These are phyloP conservation scores for Xyrauchen texanus DNA, from an alignment of 2,113 vertebrate species.

Conservation along the genomic window DNA sequence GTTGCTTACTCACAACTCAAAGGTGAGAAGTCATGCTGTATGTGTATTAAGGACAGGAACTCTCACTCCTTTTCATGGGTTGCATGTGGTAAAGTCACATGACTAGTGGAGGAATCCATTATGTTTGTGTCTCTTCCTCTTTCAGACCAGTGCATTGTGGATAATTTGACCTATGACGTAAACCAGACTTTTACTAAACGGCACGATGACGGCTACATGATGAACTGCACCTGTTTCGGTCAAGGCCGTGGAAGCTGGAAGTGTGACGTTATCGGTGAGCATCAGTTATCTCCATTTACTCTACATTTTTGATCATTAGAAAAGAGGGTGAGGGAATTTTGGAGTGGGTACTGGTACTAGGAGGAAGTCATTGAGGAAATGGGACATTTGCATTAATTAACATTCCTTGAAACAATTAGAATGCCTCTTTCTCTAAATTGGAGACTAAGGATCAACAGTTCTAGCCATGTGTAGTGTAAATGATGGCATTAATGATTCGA, in stretches of 20 bases:
- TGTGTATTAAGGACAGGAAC: neutral
- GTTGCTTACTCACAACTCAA: slow-evolving; percentile 76
- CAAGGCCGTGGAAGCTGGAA: slow-evolving; percentile 95
- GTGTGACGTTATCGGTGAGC: slow-evolving; percentile 91
- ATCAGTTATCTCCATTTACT: neutral
- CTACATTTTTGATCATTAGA: neutral
- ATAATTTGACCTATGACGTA: slow-evolving; percentile 88
- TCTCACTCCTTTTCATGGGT: neutral
- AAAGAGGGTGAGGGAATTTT: neutral
- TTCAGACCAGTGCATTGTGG: slow-evolving; percentile 93
- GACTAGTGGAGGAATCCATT: neutral
- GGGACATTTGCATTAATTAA: neutral
- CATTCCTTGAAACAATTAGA: slow-evolving; percentile 9
- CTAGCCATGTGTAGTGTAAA: too few relatives aligned
- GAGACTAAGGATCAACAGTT: too few relatives aligned
- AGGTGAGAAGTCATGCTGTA: slow-evolving; percentile 59
- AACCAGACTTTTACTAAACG: slow-evolving; percentile 93
- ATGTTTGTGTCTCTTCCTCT: neutral
- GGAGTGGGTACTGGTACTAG: neutral
- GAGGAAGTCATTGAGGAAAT: neutral
- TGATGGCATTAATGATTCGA: too few relatives aligned
- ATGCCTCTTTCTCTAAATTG: neutral
- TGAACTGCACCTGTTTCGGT: slow-evolving; percentile 98
- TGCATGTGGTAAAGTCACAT: neutral
- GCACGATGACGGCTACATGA: slow-evolving; percentile 90